Percentiles rank a stretch among this genome's conserved stretches.
These are phyloP conservation scores for Cossypha heuglini DNA, from an alignment of 2,797 vertebrate species.

Conservation along the genomic window DNA sequence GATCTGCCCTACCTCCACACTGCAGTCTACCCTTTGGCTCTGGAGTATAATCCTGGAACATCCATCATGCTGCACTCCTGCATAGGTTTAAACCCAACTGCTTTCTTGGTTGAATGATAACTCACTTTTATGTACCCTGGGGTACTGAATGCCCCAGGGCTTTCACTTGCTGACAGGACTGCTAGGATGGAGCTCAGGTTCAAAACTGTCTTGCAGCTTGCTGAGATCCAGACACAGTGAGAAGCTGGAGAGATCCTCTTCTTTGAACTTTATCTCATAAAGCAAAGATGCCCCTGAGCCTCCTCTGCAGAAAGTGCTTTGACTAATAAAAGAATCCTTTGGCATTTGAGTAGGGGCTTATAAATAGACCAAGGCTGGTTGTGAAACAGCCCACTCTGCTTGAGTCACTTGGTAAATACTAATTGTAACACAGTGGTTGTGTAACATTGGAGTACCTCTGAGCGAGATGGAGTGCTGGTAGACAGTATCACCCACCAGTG, in stretches of 20 bases:
- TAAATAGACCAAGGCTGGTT: conserved; percentile 1
- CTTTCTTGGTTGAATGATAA: background rate
- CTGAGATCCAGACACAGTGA: background rate
- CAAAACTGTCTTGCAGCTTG: background rate
- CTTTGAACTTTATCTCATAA: background rate
- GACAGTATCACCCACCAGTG: background rate
- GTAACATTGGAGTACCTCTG: background rate
- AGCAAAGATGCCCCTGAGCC: background rate
- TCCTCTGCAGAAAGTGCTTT: background rate
- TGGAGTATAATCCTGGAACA: background rate
- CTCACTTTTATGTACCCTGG: background rate
- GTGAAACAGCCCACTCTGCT: conserved; percentile 29
- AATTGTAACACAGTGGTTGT: background rate
- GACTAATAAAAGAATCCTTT: background rate
- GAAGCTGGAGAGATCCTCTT: background rate
- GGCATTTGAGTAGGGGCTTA: conserved; percentile 19
- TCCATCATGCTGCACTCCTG: background rate
- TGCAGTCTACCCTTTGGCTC: background rate
- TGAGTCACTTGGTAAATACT: background rate
- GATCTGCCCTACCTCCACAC: background rate
- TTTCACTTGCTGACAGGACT: background rate
- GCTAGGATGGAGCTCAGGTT: background rate
- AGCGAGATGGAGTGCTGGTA: background rate
- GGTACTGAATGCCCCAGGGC: background rate
- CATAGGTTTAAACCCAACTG: background rate